These are phyloP conservation scores for Passer montanus DNA, from an alignment of 2,113 vertebrate genomes.

Conservation along the genomic window DNA sequence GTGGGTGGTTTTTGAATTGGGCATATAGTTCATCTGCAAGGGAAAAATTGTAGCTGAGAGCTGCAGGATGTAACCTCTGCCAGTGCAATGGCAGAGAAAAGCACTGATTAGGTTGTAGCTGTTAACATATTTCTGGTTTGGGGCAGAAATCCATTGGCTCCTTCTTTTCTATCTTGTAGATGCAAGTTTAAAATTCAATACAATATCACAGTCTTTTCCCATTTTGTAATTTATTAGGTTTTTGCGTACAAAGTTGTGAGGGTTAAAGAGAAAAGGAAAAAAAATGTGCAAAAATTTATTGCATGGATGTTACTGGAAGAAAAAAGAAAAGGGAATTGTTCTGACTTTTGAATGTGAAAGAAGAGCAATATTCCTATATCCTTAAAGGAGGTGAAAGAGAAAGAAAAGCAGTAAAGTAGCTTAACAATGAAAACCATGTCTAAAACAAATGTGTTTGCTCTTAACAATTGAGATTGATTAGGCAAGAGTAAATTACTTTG, in stretches of 20 bases:
- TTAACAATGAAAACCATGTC: background rate
- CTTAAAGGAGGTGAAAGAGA: background rate
- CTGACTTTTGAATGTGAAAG: background rate
- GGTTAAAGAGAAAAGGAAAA: background rate
- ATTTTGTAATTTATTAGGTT: background rate
- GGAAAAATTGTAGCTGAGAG: background rate
- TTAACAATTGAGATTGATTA: constrained; percentile 6
- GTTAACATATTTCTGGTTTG: background rate
- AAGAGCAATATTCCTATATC: background rate
- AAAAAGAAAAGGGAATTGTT: background rate
- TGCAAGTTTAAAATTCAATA: background rate
- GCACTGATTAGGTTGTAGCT: background rate
- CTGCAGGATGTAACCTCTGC: background rate
- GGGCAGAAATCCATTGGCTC: background rate
- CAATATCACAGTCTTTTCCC: background rate
- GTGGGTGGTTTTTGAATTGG: background rate
- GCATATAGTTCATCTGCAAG: background rate
- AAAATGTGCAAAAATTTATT: background rate
- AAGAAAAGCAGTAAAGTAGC: background rate
- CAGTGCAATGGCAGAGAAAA: background rate
- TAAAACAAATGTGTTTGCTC: constrained; percentile 38
- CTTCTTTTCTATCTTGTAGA: background rate
- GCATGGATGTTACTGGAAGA: background rate
- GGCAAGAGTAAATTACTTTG: background rate
- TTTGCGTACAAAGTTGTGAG: background rate